Evolutionary conservation across 2,888 invertebrate genomes (phyloP), one percentile per base, ranked within the genome.

Genomic region (Agriotes lineatus): DNA sequence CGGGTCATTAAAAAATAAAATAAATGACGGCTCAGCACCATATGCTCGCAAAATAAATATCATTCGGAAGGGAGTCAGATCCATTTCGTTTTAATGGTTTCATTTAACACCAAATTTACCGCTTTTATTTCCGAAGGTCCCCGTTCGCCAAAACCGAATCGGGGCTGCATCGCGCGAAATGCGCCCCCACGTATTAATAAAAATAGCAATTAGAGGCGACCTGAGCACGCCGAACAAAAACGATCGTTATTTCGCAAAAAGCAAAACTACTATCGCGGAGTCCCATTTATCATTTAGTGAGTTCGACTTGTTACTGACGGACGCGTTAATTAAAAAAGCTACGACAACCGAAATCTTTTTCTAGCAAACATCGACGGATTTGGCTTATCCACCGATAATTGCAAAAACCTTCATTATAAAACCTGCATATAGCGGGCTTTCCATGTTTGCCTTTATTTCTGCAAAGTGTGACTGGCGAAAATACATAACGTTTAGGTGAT

Each of bases 231-330:
- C 33, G 33, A 33, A 33, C 52, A 52, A 33, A 52, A 56, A 56
- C 67, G 67, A 70, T 61, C 69, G 66, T 69, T 69, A 71, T 69
- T 68, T 61, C 22, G 61, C 57, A 57, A 70, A 72, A 68, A 70
- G 48, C 59, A 57, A 68, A 70, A 67, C 68, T 65, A 60, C 56
- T 62, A 62, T 61, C 67, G 59, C 63, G 33, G 42, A 58, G 30
- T 59, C 61, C 61, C 73, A 72, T 72, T 73, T 70, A 72, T 73
- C 73, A 73, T 73, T 74, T 71, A 70, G 65, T 63, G 67, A 67
- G 69, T 72, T 67, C 69, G 72, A 69, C 69, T 74, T 68, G 71
- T 62, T 71, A 71, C 67, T 74, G 74, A 74, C 71, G 70, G 67
- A 52, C 50, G 67, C 70, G 69, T 69, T 72, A 74, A 72, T 74